Evolutionary conservation across 2,797 vertebrate species (phyloP).

Genomic region (Spondyliosoma cantharus): DNA sequence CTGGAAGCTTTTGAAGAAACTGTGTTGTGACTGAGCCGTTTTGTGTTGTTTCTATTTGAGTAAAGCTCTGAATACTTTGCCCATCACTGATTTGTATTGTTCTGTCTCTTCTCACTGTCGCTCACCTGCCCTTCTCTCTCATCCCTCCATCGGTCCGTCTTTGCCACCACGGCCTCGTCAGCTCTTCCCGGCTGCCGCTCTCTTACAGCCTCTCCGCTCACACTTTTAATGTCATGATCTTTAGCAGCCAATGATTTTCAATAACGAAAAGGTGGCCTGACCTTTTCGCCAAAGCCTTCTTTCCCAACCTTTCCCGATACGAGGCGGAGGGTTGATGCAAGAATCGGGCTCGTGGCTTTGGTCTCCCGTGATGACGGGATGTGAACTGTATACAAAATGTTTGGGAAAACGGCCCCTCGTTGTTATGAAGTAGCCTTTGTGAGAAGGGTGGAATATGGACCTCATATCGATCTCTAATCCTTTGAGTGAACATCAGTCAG

Average conservation of each 20-base stretch:
- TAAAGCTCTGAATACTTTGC: background rate
- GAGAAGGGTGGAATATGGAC: slow-evolving; percentile 18
- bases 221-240: slow-evolving; percentile 83
- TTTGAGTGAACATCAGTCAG: background rate
- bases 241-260: slow-evolving; percentile 84
- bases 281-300: slow-evolving; percentile 78
- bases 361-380: slow-evolving; percentile 38
- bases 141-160: slow-evolving; percentile 26
- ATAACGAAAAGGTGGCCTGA: slow-evolving; percentile 76
- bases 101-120: background rate
- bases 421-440: slow-evolving; percentile 18
- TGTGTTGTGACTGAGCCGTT: background rate
- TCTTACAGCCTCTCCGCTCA: slow-evolving; percentile 53
- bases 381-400: slow-evolving; percentile 45
- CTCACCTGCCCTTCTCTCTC: background rate
- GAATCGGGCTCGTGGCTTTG: background rate
- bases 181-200: slow-evolving; percentile 20
- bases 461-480: slow-evolving; percentile 22
- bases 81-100: background rate
- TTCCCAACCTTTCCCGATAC: slow-evolving; percentile 42
- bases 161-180: slow-evolving; percentile 27
- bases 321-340: slow-evolving; percentile 41
- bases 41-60: background rate
- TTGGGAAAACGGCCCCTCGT: background rate
- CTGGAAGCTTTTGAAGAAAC: too few species aligned